phyloP scores from a whole-genome alignment of 2,797 vertebrate genomes.

The Sebastiscus albofasciatus region DNA sequence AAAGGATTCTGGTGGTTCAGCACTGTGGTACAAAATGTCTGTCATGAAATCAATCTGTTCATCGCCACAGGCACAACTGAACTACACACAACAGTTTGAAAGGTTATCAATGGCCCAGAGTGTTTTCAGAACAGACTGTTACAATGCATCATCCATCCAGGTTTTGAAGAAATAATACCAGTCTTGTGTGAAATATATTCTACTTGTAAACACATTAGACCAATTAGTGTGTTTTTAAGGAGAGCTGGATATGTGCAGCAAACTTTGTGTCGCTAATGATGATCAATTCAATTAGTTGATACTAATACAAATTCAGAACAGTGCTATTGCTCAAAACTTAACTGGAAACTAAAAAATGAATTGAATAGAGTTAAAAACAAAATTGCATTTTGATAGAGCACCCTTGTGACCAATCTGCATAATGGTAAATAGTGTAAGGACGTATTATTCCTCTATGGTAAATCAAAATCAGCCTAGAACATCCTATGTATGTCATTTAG shows the following conservation, averaged over 20 bases:
- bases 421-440: background rate
- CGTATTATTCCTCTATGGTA: background rate
- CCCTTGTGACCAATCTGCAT: background rate
- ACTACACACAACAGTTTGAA: background rate
- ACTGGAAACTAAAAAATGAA: background rate
- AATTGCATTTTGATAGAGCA: background rate
- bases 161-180: background rate
- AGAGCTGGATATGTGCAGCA: background rate
- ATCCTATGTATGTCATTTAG: background rate
- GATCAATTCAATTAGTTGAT: background rate
- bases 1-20: background rate
- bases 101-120: background rate
- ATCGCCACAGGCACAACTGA: background rate
- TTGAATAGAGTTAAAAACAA: background rate
- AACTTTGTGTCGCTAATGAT: background rate
- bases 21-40: background rate
- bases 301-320: background rate
- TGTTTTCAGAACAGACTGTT: background rate
- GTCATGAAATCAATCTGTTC: background rate
- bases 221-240: background rate
- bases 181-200: background rate
- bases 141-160: background rate
- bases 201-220: background rate
- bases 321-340: background rate
- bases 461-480: background rate